Evolutionary conservation across 2,797 vertebrate genomes (phyloP), one percentile per base, ranked within the genome.

Genomic region (Manis javanica): DNA sequence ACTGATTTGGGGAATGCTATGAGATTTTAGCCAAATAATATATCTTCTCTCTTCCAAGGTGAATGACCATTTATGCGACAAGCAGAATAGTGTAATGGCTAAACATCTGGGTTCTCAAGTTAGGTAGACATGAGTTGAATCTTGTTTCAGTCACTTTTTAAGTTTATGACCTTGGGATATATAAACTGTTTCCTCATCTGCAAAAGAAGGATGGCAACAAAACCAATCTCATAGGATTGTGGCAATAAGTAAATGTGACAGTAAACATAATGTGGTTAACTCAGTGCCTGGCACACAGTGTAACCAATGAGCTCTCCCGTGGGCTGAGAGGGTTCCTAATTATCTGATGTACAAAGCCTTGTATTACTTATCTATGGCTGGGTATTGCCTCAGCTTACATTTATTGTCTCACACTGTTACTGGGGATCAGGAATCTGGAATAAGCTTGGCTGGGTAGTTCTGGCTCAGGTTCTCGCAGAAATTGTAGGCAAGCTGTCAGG

Each of bases 101-200:
- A 81, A 85, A 83, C 89, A 61, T 42, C 11, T 64, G 49, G 4
- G 61, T 57, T 81, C 37, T 77, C 29, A 53, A 78, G 39, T 85
- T 64, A 94, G 46, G 66, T 7, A 75, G 92, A 71, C 23, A 19
- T 61, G n/a, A 10, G 8, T 19, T 61, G 21, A 61, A 87, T 95
- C 21, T 78, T 87, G n/a, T 49, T 88, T 96, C n/a, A 16, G 34
- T 91, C 39, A 21, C 49, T 59, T 84, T 75, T 81, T 85, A 87
- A 87, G 31, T 71, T 66, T 26, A 3, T 87, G 19, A 84, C 68
- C 18, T 93, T 57, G 34, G 66, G 24, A 77, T 87, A 34, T 46
- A 31, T 39, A 77, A 64, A n/a, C 3, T 93, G 21, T 87, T 77
- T 86, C 29, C 5, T 37, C 24, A 61, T 23, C 39, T 87, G 66